Percentiles rank a stretch among this genome's conserved stretches.
phyloP scores from a whole-genome alignment of 2,113 vertebrate species.

The Callopanchax toddi region DNA sequence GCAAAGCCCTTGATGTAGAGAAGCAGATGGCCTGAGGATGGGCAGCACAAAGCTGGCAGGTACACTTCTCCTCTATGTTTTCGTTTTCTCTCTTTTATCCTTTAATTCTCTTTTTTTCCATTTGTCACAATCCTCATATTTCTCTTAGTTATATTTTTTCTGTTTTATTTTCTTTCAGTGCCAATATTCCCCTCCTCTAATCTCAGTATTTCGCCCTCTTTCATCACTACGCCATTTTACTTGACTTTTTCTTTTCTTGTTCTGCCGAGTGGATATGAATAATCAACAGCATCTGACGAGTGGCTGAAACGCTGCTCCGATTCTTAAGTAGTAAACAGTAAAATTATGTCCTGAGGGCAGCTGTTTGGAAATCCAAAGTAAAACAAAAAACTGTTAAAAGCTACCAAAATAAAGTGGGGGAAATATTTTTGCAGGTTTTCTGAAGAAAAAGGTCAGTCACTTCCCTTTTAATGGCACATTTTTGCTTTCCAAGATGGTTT shows the following conservation, averaged over 20 bases:
- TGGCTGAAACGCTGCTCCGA: slow-evolving; percentile 36
- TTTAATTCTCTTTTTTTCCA: slow-evolving; percentile 23
- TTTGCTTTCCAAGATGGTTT: slow-evolving; percentile 21
- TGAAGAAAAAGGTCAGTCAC: slow-evolving; percentile 13
- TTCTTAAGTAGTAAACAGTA: slow-evolving; percentile 61
- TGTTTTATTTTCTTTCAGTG: slow-evolving; percentile 39
- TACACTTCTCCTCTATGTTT: slow-evolving; percentile 45
- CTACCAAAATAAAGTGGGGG: neutral
- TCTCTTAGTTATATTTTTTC: slow-evolving; percentile 20
- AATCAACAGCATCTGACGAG: slow-evolving; percentile 55
- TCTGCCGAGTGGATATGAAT: slow-evolving; percentile 57
- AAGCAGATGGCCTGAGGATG: slow-evolving; percentile 73
- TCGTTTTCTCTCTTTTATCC: slow-evolving; percentile 20
- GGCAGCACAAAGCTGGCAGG: slow-evolving; percentile 60
- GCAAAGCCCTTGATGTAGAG: slow-evolving; percentile 69
- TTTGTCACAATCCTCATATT: slow-evolving; percentile 5
- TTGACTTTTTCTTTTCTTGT: slow-evolving; percentile 44
- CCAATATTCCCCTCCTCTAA: slow-evolving; percentile 55
- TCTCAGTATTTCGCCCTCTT: slow-evolving; percentile 66
- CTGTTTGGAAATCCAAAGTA: slow-evolving; percentile 29
- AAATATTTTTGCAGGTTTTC: slow-evolving; percentile 2
- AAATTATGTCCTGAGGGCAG: slow-evolving; percentile 40
- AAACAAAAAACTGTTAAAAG: slow-evolving; percentile 1
- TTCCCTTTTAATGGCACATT: slow-evolving; percentile 30
- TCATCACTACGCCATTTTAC: slow-evolving; percentile 65